A percentile compares a stretch with the other conserved stretches of the same genome.
Evolutionary conservation across 2,888 invertebrate species (phyloP).

Genomic region (Phalera bucephala): DNA sequence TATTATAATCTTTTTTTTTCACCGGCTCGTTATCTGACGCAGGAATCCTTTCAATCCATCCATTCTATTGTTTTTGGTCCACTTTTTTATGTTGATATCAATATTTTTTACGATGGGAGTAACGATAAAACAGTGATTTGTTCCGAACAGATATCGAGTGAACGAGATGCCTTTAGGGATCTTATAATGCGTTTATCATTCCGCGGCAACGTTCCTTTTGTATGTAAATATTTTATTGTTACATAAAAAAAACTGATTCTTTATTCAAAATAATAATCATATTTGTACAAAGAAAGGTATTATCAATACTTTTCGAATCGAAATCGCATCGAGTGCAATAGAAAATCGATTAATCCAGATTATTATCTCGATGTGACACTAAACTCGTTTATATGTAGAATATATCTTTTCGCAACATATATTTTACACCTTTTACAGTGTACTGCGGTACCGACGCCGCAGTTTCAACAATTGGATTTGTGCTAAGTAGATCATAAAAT

Average conservation of each 20-base stretch:
- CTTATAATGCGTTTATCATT: constrained; percentile 73
- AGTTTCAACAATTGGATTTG: constrained; percentile 61
- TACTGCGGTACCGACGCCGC: constrained; percentile 41
- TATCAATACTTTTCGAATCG: constrained; percentile 10
- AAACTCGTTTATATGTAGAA: constrained; percentile 56
- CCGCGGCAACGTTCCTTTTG: constrained; percentile 73
- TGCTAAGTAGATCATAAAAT: constrained; percentile 70
- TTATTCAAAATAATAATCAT: constrained; percentile 21
- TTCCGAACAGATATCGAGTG: constrained; percentile 72
- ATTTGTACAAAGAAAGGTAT: constrained; percentile 24
- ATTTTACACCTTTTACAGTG: constrained; percentile 34
- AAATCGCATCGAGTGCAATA: constrained; percentile 36
- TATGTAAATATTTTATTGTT: constrained; percentile 75
- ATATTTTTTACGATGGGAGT: constrained; percentile 79
- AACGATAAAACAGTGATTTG: constrained; percentile 80
- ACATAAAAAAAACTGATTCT: constrained; percentile 44
- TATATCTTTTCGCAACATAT: constrained; percentile 44
- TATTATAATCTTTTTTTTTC: constrained; percentile 73
- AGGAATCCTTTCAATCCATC: constrained; percentile 79
- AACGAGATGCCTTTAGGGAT: constrained; percentile 62
- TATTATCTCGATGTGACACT: constrained; percentile 51
- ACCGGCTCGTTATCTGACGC: constrained; percentile 67
- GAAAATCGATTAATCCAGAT: constrained; percentile 58
- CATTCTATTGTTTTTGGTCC: constrained; percentile 79
- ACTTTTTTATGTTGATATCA: constrained; percentile 80